These are phyloP conservation scores for Natrix natrix DNA, from an alignment of 2,797 vertebrate genomes.

Conservation along the genomic window DNA sequence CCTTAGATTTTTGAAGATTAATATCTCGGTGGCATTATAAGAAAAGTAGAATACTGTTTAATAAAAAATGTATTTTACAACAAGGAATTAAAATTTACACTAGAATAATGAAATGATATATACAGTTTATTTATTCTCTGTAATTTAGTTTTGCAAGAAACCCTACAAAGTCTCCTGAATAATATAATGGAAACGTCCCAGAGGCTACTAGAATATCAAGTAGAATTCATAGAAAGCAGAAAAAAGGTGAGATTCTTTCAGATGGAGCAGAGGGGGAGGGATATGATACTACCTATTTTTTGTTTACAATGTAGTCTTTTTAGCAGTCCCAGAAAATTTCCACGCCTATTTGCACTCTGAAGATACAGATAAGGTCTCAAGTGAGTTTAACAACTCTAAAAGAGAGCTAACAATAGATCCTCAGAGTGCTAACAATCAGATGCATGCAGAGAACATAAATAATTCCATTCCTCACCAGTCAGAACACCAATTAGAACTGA, in stretches of 20 bases:
- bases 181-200: constrained; percentile 76
- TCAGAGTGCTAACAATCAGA: neutral
- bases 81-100: neutral
- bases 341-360: neutral
- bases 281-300: neutral
- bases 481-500: neutral
- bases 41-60: neutral
- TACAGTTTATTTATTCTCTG: constrained; percentile 34
- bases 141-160: constrained; percentile 72
- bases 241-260: constrained; percentile 66
- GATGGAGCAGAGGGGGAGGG: neutral
- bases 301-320: neutral
- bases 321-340: neutral
- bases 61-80: neutral
- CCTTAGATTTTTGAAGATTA: neutral
- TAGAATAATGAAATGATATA: neutral
- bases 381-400: neutral
- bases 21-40: neutral
- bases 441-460: neutral
- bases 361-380: neutral
- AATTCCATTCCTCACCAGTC: neutral
- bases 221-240: constrained; percentile 66
- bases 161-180: constrained; percentile 73
- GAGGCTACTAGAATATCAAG: constrained; percentile 74
- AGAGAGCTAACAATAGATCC: neutral